Conservation (phyloP, 2,113 vertebrate species). For the Tapirus terrestris region DNA sequence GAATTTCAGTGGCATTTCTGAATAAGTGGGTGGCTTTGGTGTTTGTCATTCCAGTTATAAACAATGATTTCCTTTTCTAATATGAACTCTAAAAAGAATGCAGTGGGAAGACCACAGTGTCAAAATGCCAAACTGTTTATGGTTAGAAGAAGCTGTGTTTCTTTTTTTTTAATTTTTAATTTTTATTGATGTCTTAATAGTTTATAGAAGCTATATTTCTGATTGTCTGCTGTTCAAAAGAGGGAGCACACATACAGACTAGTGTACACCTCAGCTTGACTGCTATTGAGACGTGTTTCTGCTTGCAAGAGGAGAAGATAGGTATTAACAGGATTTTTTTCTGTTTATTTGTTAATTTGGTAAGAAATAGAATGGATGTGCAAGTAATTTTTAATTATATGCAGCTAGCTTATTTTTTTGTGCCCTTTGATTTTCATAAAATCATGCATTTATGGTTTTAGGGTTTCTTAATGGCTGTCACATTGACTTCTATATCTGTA, state of each 20-base stretch:
- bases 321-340: not conserved
- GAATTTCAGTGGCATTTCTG: not conserved
- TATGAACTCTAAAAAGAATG: not conserved
- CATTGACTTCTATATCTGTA: not conserved
- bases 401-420: not conserved
- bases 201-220: not conserved
- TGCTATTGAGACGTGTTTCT: not conserved
- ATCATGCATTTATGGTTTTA: not conserved
- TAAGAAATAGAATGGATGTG: not conserved
- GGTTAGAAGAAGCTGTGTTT: constrained; percentile 27
- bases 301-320: not conserved
- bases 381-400: constrained; percentile 3
- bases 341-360: not conserved
- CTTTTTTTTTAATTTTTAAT: not conserved
- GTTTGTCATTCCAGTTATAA: constrained; percentile 18
- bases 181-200: not conserved
- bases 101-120: constrained; percentile 54
- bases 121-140: constrained; percentile 13
- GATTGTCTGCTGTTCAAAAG: not conserved
- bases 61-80: constrained; percentile 55
- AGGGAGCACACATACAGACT: not conserved
- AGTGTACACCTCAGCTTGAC: not conserved
- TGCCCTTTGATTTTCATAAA: constrained; percentile 40
- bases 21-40: constrained; percentile 43
- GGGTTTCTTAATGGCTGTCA: not conserved